These are phyloP conservation scores for Parelbella ahira DNA, from an alignment of 2,888 invertebrate genomes.

Conservation along the genomic window DNA sequence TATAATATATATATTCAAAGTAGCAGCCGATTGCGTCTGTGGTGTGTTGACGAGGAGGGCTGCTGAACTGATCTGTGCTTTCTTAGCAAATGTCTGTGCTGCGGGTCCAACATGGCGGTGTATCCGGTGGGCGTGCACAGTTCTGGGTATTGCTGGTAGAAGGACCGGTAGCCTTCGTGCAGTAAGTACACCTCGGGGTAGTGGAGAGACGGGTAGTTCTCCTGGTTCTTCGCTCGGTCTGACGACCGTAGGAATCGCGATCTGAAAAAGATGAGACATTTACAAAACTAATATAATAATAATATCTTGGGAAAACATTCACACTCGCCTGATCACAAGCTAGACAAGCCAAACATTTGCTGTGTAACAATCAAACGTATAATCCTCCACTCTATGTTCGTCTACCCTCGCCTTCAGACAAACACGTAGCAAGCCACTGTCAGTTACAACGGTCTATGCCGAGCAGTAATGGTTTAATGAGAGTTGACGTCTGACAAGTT, in stretches of 20 bases:
- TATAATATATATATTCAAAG: conserved; percentile 26
- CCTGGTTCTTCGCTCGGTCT: conserved; percentile 90
- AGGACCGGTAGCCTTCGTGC: conserved; percentile 84
- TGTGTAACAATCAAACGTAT: too few relatives aligned
- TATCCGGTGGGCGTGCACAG: conserved; percentile 86
- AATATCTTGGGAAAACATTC: too few relatives aligned
- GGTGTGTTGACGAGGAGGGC: too few relatives aligned
- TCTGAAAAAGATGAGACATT: conserved; percentile 69
- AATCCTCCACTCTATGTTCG: too few relatives aligned
- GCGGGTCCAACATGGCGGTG: conserved; percentile 92
- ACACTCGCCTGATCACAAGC: too few relatives aligned
- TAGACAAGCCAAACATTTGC: too few relatives aligned
- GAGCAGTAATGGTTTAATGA: too few relatives aligned
- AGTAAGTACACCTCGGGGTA: conserved; percentile 97
- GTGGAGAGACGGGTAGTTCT: conserved; percentile 90
- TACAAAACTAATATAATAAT: neutral
- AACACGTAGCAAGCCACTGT: too few relatives aligned
- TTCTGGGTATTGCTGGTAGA: conserved; percentile 84
- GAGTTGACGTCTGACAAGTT: too few relatives aligned
- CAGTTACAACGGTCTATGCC: too few relatives aligned
- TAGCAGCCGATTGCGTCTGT: conserved; percentile 31
- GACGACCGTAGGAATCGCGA: conserved; percentile 90
- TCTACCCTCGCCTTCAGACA: too few relatives aligned
- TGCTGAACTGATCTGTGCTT: conserved; percentile 80
- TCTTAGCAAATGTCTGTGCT: conserved; percentile 85